Conservation (phyloP, 2,888 invertebrate species). For the Octonoba sinensis region DNA sequence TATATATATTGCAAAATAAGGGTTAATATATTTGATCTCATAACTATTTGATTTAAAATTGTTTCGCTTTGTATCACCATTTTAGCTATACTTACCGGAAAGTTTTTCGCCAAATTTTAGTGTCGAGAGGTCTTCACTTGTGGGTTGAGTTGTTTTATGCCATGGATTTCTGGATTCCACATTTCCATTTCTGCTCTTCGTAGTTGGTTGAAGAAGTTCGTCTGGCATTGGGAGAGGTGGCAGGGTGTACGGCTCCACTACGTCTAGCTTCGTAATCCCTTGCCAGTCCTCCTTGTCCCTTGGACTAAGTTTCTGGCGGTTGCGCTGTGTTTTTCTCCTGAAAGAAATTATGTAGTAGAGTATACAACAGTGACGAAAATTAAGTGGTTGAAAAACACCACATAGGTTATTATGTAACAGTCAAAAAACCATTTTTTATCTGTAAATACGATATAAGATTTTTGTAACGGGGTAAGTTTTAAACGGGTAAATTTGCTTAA, state of each 20-base stretch:
- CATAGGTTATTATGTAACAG: neutral
- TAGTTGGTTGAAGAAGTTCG: slow-evolving; percentile 3
- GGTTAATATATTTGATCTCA: too few relatives aligned
- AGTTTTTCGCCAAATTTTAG: slow-evolving; percentile 48
- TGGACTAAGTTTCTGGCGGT: neutral
- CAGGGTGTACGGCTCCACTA: slow-evolving; percentile 46
- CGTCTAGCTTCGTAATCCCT: slow-evolving; percentile 1
- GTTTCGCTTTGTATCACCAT: too few relatives aligned
- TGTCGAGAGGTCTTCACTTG: neutral
- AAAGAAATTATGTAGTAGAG: neutral
- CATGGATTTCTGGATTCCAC: slow-evolving; percentile 5
- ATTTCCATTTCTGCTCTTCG: neutral
- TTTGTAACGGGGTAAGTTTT: too few relatives aligned
- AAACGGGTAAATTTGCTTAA: too few relatives aligned
- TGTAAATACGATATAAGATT: too few relatives aligned
- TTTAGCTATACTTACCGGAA: slow-evolving; percentile 35
- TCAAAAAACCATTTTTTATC: neutral
- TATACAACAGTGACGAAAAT: too few relatives aligned
- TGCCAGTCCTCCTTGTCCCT: slow-evolving; percentile 10
- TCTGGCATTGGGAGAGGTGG: slow-evolving; percentile 35
- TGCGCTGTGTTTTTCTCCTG: slow-evolving; percentile 1
- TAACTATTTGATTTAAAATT: too few relatives aligned
- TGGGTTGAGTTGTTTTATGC: slow-evolving; percentile 12
- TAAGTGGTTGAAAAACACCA: too few relatives aligned
- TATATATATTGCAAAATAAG: too few relatives aligned